Percentiles rank a stretch among this genome's conserved stretches.
phyloP scores from a whole-genome alignment of 2,113 vertebrate species.

The Thalassarche chlororhynchos region DNA sequence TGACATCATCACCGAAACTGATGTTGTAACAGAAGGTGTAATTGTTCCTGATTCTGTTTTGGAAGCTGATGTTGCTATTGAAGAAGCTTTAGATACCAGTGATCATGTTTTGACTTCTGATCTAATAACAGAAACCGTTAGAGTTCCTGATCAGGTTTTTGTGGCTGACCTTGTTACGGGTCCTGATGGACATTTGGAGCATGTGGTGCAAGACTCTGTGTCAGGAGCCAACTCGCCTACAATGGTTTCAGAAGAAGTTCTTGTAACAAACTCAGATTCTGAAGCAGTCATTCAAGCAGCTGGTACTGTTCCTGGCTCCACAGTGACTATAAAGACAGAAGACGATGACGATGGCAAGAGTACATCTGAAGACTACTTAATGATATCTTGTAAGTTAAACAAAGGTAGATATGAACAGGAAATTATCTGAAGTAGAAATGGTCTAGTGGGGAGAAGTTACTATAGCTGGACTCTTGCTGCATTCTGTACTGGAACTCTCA shows the following conservation, averaged over 20 bases:
- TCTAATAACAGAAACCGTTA: constrained; percentile 83
- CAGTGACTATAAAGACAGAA: constrained; percentile 90
- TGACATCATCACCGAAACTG: constrained; percentile 85
- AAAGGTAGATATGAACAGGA: constrained; percentile 25
- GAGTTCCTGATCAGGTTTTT: constrained; percentile 91
- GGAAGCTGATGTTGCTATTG: constrained; percentile 92
- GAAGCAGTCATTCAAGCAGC: constrained; percentile 90
- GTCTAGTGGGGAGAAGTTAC: not conserved
- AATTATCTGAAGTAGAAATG: not conserved
- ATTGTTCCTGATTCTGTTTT: constrained; percentile 90
- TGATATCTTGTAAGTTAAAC: constrained; percentile 94
- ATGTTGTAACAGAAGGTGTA: constrained; percentile 86
- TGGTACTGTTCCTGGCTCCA: constrained; percentile 80
- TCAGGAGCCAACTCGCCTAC: constrained; percentile 77
- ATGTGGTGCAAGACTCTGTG: constrained; percentile 83
- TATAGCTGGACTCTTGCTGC: not conserved
- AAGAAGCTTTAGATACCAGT: constrained; percentile 86
- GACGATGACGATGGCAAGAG: constrained; percentile 91
- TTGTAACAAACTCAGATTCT: constrained; percentile 88
- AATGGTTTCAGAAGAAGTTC: constrained; percentile 92
- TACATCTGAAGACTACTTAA: constrained; percentile 96
- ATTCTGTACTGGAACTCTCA: not conserved
- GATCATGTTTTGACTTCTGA: constrained; percentile 90
- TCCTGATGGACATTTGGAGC: constrained; percentile 88
- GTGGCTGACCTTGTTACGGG: constrained; percentile 93